Conservation (phyloP, 2,888 invertebrate species). For the Dione juno region DNA sequence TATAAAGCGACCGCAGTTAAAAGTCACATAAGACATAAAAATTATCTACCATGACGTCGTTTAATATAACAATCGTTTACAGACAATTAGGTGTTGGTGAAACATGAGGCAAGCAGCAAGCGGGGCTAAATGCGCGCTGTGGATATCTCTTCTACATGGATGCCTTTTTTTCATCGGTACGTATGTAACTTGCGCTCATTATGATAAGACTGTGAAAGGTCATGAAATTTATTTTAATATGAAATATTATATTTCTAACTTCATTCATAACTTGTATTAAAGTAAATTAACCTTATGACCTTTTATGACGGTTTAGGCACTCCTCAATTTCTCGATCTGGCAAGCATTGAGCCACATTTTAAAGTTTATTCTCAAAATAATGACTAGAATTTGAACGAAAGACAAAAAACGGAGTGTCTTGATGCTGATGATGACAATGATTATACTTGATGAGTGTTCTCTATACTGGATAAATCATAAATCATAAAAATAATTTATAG, state of each 20-base stretch:
- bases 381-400: too few relatives aligned
- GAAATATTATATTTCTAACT: not conserved
- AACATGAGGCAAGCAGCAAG: slow-evolving; percentile 63
- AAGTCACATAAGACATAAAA: not conserved
- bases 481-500: too few relatives aligned
- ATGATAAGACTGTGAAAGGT: slow-evolving; percentile 31
- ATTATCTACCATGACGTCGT: not conserved
- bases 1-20: not conserved
- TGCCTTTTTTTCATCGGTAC: slow-evolving; percentile 74
- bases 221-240: slow-evolving; percentile 7
- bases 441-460: too few relatives aligned
- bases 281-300: too few relatives aligned
- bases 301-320: too few relatives aligned
- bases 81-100: slow-evolving; percentile 54
- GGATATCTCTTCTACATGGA: slow-evolving; percentile 75
- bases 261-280: too few relatives aligned
- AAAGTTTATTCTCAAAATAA: too few relatives aligned
- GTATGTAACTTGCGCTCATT: slow-evolving; percentile 29
- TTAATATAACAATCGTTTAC: slow-evolving; percentile 50
- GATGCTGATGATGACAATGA: too few relatives aligned
- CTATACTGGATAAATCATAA: too few relatives aligned
- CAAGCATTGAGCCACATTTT: too few relatives aligned
- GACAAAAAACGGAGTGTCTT: too few relatives aligned
- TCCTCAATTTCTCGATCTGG: too few relatives aligned
- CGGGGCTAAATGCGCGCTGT: slow-evolving; percentile 65